A percentile compares a stretch with the other conserved stretches of the same genome.
phyloP scores from a whole-genome alignment of 2,113 vertebrate species.

The Lepisosteus osseus region DNA sequence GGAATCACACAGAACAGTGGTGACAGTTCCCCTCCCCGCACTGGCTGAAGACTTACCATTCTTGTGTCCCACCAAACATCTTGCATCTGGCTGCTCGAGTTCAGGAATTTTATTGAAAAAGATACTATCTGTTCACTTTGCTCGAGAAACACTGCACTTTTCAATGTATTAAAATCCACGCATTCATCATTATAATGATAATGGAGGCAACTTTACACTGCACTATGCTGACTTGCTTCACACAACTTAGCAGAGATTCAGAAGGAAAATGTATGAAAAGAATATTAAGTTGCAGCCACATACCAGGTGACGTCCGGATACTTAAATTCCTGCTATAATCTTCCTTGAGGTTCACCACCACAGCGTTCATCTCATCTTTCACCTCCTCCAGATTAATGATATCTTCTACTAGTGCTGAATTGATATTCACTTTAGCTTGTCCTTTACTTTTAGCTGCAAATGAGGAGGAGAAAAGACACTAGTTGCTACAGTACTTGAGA shows the following conservation, averaged over 20 bases:
- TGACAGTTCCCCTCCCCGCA: no score
- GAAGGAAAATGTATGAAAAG: no score
- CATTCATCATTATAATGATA: no score
- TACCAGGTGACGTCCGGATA: constrained; percentile 87
- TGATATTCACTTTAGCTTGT: constrained; percentile 83
- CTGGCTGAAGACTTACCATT: no score
- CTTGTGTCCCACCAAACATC: no score
- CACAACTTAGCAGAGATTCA: no score
- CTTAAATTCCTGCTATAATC: constrained; percentile 86
- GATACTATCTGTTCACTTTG: no score
- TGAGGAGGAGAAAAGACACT: constrained; percentile 10
- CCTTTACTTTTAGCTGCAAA: constrained; percentile 82
- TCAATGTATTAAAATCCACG: no score
- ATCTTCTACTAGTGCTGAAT: constrained; percentile 79
- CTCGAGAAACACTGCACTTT: no score
- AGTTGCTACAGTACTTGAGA: not conserved
- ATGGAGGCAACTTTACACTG: not conserved
- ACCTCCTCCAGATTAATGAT: constrained; percentile 85
- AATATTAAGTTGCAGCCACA: constrained; percentile 28
- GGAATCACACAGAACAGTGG: no score
- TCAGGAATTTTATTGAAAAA: no score
- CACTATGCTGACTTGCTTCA: not conserved
- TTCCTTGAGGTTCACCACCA: constrained; percentile 77
- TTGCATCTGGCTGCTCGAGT: no score
- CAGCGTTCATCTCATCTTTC: constrained; percentile 74